A percentile compares a stretch with the other conserved stretches of the same genome.
Evolutionary conservation across 2,113 vertebrate species (phyloP).

Genomic region (Triplophysa siluroides): DNA sequence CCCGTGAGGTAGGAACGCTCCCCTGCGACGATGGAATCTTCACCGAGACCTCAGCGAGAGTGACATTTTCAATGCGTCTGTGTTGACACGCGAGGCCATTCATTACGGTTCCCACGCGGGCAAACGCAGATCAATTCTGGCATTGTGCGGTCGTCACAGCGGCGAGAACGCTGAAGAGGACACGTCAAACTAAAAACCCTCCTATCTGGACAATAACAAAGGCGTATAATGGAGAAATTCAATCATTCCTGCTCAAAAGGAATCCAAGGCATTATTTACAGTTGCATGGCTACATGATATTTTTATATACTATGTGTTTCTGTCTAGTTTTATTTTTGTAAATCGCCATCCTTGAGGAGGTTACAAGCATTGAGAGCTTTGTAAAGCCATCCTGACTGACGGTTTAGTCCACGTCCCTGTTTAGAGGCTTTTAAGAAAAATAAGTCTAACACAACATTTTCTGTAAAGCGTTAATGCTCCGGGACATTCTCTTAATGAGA

Average conservation of each 20-base stretch:
- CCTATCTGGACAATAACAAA: conserved; percentile 21
- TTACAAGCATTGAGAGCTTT: background rate
- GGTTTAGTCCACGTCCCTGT: background rate
- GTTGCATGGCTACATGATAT: background rate
- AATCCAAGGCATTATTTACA: background rate
- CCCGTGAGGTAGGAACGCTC: background rate
- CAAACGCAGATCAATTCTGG: conserved; percentile 36
- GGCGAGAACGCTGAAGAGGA: background rate
- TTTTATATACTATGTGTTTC: background rate
- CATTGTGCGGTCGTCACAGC: conserved; percentile 29
- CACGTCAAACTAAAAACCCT: background rate
- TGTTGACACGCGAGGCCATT: background rate
- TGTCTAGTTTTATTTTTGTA: background rate
- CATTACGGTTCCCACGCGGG: conserved; percentile 16
- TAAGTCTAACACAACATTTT: background rate
- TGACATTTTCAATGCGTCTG: background rate
- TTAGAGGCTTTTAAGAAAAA: too few species aligned
- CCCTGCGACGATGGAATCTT: background rate
- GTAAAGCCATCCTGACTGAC: background rate
- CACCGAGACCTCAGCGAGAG: background rate
- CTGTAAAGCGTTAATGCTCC: background rate
- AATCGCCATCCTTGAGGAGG: background rate
- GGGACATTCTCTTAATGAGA: conserved; percentile 8
- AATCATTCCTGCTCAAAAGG: conserved; percentile 30
- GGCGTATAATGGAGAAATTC: conserved; percentile 32